These are phyloP conservation scores for Cuniculus paca DNA, from an alignment of 2,797 vertebrate species.

Conservation along the genomic window DNA sequence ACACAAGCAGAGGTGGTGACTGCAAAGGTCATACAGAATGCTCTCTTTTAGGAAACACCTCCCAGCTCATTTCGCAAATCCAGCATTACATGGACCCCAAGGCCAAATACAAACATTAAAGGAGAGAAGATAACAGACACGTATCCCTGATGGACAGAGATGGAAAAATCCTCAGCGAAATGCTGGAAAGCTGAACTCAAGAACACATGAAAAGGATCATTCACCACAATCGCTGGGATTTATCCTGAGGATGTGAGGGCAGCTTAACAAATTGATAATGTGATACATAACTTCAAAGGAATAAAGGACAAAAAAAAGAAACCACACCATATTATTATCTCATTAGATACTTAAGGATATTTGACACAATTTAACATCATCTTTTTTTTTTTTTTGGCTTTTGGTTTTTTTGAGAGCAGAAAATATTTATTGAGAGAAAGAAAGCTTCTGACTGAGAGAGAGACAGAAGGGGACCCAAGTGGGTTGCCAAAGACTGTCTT, in stretches of 20 bases:
- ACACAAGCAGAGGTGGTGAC: neutral
- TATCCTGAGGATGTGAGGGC: neutral
- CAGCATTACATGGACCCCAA: neutral
- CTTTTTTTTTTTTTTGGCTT: too few relatives aligned
- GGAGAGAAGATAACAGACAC: neutral
- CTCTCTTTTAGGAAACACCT: neutral
- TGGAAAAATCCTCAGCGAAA: neutral
- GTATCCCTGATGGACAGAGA: neutral
- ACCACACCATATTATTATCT: too few relatives aligned
- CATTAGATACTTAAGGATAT: neutral
- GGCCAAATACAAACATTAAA: neutral
- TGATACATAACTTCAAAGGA: neutral
- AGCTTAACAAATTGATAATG: neutral
- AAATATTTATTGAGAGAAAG: too few relatives aligned
- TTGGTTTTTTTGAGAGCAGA: too few relatives aligned
- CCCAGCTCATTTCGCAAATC: neutral
- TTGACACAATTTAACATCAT: neutral
- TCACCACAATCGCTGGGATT: neutral
- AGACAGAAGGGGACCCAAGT: too few relatives aligned
- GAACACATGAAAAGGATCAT: neutral
- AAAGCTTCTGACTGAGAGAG: too few relatives aligned
- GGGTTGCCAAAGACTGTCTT: too few relatives aligned
- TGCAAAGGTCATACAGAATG: neutral
- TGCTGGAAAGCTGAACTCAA: neutral
- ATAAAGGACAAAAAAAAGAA: neutral